Base-by-base conservation (phyloP, 2,113 vertebrate species). In the Crotalus tigris region DNA sequence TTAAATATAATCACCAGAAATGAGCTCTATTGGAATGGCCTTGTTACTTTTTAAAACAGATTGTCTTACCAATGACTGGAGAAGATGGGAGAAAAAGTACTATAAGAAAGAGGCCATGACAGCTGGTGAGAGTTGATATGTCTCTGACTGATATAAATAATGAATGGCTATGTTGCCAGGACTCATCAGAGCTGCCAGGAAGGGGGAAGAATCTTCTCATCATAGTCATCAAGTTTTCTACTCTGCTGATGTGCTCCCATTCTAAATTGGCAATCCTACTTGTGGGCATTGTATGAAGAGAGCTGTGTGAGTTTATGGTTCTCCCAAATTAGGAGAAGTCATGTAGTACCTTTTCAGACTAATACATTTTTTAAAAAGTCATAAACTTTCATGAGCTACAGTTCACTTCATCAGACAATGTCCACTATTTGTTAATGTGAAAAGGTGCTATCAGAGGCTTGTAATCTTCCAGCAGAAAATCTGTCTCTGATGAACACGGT, bases 1-100 rank as follows among this genome's bases (percentile, higher is more conserved):
- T 97, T 95, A 96, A 96, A 94, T 88, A 61, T 90, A 94, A 55
- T 64, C 93, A 93, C 17, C 17, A 81, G 75, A 21, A 44, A 44
- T 81, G 75, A 44, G 75, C 75, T 81, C n/a, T 81, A 81, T 44
- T 81, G 75, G 39, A 81, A 21, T 19, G 19, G 33, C 75, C 75
- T 81, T 81, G 33, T 44, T 81, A 44, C 17, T 7, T 6, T 81
- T 44, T 44, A 96, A 95, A 94, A 11, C 19, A 93, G 23, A 96
- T 94, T 94, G 23, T 94, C 7, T 57, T 96, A 81, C 92, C 86
- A 94, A 90, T 91, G 85, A 7, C 12, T 49, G n/a, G 59, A 39
- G 51, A 58, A 58, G 8, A 19, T 51, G 46, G 13, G 51, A 55
- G 51, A 13, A 53, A 23, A 61, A 57, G 7, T 29, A 91, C 19